These are phyloP conservation scores for Pterophyllum scalare DNA, from an alignment of 2,113 vertebrate genomes.

Conservation along the genomic window DNA sequence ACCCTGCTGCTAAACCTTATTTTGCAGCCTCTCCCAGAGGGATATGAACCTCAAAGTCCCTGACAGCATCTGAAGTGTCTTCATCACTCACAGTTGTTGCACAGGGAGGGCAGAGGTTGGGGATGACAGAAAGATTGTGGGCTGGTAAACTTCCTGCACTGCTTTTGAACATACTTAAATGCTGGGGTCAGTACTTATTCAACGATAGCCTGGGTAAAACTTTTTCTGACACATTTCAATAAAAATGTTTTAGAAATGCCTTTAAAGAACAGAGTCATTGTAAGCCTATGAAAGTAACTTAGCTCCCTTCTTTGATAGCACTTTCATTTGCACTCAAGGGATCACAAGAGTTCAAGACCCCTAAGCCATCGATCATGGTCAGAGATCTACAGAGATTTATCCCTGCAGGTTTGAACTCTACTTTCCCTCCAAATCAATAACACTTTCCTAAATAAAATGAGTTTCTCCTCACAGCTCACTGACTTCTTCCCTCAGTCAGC, in stretches of 20 bases:
- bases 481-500: slow-evolving; percentile 25
- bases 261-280: not conserved
- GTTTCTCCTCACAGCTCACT: slow-evolving; percentile 39
- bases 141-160: slow-evolving; percentile 27
- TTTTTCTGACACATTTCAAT: not conserved
- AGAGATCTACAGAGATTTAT: slow-evolving; percentile 32
- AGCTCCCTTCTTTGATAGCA: slow-evolving; percentile 7
- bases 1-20: slow-evolving; percentile 33
- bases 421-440: slow-evolving; percentile 61
- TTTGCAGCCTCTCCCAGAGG: slow-evolving; percentile 15
- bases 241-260: not conserved
- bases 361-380: slow-evolving; percentile 41
- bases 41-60: slow-evolving; percentile 48
- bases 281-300: slow-evolving; percentile 1
- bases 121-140: slow-evolving; percentile 12
- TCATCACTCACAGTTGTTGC: slow-evolving; percentile 52
- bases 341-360: not conserved
- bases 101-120: slow-evolving; percentile 8
- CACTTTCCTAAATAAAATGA: slow-evolving; percentile 58
- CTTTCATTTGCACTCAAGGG: slow-evolving; percentile 36
- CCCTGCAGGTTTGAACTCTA: slow-evolving; percentile 43
- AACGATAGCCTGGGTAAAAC: not conserved
- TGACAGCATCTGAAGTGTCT: slow-evolving; percentile 47
- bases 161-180: slow-evolving; percentile 62
- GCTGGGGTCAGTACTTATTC: slow-evolving; percentile 17